Conservation (phyloP, 2,888 invertebrate genomes). For the Mythimna loreyi region DNA sequence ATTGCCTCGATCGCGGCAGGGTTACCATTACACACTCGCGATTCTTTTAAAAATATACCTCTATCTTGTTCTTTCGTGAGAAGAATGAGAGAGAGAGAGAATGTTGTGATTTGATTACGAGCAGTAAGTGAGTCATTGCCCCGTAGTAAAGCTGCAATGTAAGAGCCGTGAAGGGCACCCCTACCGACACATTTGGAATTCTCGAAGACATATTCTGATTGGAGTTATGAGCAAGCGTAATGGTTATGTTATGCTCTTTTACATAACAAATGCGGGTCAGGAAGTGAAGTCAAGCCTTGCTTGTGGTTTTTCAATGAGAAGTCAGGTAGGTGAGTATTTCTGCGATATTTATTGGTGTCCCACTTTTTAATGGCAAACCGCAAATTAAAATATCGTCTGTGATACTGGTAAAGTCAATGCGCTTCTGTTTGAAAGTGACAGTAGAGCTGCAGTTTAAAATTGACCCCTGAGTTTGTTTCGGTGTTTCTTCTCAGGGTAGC, state of each 20-base stretch:
- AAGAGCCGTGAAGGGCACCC: constrained; percentile 43
- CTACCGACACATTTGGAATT: constrained; percentile 46
- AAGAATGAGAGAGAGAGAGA: constrained; percentile 41
- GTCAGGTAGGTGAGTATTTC: constrained; percentile 9
- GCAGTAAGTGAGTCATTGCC: constrained; percentile 66
- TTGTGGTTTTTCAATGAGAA: constrained; percentile 20
- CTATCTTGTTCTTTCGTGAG: constrained; percentile 21
- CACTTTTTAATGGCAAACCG: background rate
- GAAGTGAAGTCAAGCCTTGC: constrained; percentile 27
- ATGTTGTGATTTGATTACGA: constrained; percentile 65
- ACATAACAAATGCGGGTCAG: constrained; percentile 46
- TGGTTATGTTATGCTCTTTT: constrained; percentile 43
- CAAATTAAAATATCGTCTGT: background rate
- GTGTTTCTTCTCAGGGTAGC: too few species aligned
- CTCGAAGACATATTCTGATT: constrained; percentile 47
- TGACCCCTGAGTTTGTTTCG: too few species aligned
- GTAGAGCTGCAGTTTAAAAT: too few species aligned
- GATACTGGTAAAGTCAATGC: background rate
- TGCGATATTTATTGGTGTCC: background rate
- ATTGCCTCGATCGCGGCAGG: constrained; percentile 53
- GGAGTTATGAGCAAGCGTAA: constrained; percentile 30
- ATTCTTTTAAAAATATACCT: constrained; percentile 51
- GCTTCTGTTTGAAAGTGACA: too few species aligned
- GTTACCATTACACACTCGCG: constrained; percentile 57
- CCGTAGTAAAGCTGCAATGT: constrained; percentile 61